Evolutionary conservation across 2,797 vertebrate species (phyloP).

Genomic region (Sebastes hopkinsi): DNA sequence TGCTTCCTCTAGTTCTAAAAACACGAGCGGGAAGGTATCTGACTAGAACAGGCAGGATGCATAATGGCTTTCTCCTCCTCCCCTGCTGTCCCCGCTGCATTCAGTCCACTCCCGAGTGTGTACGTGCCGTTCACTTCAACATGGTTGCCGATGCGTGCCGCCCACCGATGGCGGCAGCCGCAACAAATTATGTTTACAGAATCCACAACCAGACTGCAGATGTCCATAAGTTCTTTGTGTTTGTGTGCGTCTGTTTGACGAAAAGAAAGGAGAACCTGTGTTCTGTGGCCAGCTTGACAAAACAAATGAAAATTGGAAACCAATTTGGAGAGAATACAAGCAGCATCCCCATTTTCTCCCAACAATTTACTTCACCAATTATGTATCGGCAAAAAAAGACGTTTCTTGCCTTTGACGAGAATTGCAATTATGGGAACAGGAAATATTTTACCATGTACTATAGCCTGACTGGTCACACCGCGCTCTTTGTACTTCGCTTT

Average conservation of each 20-base stretch:
- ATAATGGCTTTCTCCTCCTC: slow-evolving; percentile 48
- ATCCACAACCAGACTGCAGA: slow-evolving; percentile 56
- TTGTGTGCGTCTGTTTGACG: background rate
- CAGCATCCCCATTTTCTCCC: slow-evolving; percentile 48
- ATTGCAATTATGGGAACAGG: slow-evolving; percentile 43
- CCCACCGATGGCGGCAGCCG: slow-evolving; percentile 42
- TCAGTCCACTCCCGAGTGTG: slow-evolving; percentile 36
- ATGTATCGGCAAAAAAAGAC: slow-evolving; percentile 35
- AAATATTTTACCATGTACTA: slow-evolving; percentile 15
- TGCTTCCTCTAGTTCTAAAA: slow-evolving; percentile 35
- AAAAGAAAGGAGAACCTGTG: slow-evolving; percentile 29
- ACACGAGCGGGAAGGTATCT: slow-evolving; percentile 41
- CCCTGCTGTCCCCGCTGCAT: slow-evolving; percentile 44
- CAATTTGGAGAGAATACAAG: slow-evolving; percentile 60
- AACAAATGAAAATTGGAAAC: slow-evolving; percentile 65
- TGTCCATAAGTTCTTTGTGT: slow-evolving; percentile 36
- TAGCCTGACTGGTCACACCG: slow-evolving; percentile 12
- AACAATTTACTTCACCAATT: slow-evolving; percentile 63
- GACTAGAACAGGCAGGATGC: slow-evolving; percentile 43
- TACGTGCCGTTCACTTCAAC: slow-evolving; percentile 43
- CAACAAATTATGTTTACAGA: slow-evolving; percentile 62
- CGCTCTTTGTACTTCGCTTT: slow-evolving; percentile 17
- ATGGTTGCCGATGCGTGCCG: slow-evolving; percentile 38
- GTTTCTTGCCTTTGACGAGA: slow-evolving; percentile 39
- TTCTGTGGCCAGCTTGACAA: slow-evolving; percentile 56